Percentiles rank a stretch among this genome's conserved stretches.
phyloP scores from a whole-genome alignment of 2,113 vertebrate genomes.

The Microtus pennsylvanicus region DNA sequence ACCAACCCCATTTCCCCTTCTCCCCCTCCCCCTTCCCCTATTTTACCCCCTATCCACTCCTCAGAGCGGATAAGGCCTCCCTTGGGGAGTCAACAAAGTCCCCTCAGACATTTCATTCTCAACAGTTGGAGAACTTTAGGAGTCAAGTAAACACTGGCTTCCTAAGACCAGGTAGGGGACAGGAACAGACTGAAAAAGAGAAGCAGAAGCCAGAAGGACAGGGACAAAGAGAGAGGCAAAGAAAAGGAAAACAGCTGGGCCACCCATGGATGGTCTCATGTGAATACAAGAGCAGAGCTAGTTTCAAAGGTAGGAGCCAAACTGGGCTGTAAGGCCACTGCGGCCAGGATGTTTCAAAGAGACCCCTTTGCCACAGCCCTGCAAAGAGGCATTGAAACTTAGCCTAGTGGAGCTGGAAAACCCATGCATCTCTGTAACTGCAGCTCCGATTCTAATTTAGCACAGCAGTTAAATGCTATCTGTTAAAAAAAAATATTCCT shows the following conservation, averaged over 20 bases:
- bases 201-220: background rate
- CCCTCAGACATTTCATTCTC: background rate
- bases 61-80: too few relatives aligned
- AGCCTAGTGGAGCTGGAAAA: background rate
- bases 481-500: background rate
- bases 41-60: too few relatives aligned
- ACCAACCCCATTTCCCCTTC: too few relatives aligned
- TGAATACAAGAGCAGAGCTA: background rate
- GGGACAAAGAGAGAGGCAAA: background rate
- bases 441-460: background rate
- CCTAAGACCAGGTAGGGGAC: background rate
- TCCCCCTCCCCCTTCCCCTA: too few relatives aligned
- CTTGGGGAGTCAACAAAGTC: background rate
- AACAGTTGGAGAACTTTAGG: background rate
- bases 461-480: background rate
- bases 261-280: rapidly evolving
- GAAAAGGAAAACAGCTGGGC: background rate
- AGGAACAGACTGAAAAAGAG: background rate
- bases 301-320: background rate
- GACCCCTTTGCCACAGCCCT: background rate
- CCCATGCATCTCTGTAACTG: background rate
- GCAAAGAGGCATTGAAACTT: background rate
- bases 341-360: background rate
- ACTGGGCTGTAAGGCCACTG: background rate
- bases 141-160: background rate